Base-by-base conservation (phyloP, 2,113 vertebrate species). In the Rhinopithecus roxellana region DNA sequence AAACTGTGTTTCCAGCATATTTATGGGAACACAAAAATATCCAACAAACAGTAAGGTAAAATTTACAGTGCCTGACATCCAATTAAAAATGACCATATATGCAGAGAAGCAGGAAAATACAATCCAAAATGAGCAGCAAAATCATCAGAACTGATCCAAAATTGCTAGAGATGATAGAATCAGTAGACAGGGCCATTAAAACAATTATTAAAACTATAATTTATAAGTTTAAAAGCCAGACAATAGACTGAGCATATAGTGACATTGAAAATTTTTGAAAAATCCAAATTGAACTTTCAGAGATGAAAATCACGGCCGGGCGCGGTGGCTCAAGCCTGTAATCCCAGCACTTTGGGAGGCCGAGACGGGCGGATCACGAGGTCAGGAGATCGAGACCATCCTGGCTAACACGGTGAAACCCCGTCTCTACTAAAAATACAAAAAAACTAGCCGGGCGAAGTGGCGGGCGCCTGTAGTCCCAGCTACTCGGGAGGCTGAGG, bases 221-320 rank as follows among this genome's bases (percentile, higher is more conserved):
- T 57, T 16, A 16, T 70, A 82, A 35, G 30, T 67, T 55, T 43
- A 72, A 88, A 95, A 30, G 30, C 57, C 77, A 85, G 12, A 90
- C 16, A 90, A 89, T 23, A 82, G 50, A 77, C 2, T 77, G 52
- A 77, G 75, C 32, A 81, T 23, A 7, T 38, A 67, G 35, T 83
- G 45, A 50, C 52, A 67, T 2, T 2, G 30, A 90, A 89, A 59
- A 59, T 25, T 72, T 88, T 38, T 89, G 50, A 88, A 89, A 93
- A 45, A 75, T 13, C 16, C n/a, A 89, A 91, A 69, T 2, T 78
- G 43, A 96, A 78, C 43, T 89, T 94, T 12, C 43, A 77, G 43
- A 94, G n/a, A 82, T 86, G 20, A 95, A 92, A 93, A 94, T 30
- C 17, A 79, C 0, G n/a, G n/a, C n/a, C n/a, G n/a, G n/a, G n/a